These are phyloP conservation scores for Thysanoteuthis rhombus DNA, from an alignment of 2,888 invertebrate species.

Conservation along the genomic window DNA sequence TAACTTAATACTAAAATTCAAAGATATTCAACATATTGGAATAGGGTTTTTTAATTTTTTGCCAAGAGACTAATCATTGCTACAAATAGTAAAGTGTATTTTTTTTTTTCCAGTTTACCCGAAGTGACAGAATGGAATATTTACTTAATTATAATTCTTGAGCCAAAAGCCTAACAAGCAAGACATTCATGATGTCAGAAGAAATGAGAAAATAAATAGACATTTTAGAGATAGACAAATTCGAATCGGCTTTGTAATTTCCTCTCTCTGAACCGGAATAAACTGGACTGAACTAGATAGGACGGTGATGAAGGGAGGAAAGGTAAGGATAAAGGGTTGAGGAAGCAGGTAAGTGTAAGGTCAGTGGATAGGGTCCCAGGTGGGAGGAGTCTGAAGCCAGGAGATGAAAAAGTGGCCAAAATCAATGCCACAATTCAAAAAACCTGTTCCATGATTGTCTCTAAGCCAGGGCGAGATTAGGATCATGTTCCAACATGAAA, in stretches of 20 bases:
- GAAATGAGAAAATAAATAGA: not conserved
- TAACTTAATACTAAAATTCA: too few relatives aligned
- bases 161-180: too few relatives aligned
- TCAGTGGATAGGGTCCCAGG: not conserved
- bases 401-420: not conserved
- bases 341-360: not conserved
- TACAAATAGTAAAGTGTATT: too few relatives aligned
- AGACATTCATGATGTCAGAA: not conserved
- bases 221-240: not conserved
- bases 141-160: too few relatives aligned
- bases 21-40: too few relatives aligned
- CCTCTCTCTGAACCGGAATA: not conserved
- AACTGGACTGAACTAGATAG: not conserved
- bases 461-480: not conserved
- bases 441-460: not conserved
- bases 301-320: not conserved
- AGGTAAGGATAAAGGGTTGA: not conserved
- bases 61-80: too few relatives aligned
- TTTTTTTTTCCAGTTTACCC: too few relatives aligned
- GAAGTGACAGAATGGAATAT: too few relatives aligned
- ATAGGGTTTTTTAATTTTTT: too few relatives aligned
- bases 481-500: constrained; percentile 12
- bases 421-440: not conserved
- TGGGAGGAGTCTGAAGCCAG: not conserved
- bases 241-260: not conserved